A percentile compares a stretch with the other conserved stretches of the same genome.
Evolutionary conservation across 2,113 vertebrate genomes (phyloP).

Genomic region (Salvelinus fontinalis): DNA sequence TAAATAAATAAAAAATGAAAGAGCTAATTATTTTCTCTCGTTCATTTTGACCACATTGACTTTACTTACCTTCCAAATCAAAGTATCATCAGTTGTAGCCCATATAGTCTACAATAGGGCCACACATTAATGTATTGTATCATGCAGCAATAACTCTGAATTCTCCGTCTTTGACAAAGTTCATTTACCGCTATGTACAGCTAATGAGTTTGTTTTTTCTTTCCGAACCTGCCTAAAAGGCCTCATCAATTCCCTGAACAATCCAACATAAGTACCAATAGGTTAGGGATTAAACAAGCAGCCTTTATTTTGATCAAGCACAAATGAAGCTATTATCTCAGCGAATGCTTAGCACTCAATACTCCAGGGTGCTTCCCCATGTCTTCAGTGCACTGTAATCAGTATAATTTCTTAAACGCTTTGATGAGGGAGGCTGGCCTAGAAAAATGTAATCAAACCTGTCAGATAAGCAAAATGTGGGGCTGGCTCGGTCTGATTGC

Average conservation of each 20-base stretch:
- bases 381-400: conserved; percentile 63
- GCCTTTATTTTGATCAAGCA: conserved; percentile 61
- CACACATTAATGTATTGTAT: neutral
- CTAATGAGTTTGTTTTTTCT: neutral
- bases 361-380: conserved; percentile 55
- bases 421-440: conserved; percentile 66
- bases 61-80: neutral
- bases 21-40: neutral
- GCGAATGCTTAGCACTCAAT: conserved; percentile 59
- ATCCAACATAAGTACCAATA: neutral
- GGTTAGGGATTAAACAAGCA: neutral
- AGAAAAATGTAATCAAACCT: conserved; percentile 51
- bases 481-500: conserved; percentile 4
- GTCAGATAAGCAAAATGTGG: conserved; percentile 44
- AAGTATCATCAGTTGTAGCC: neutral
- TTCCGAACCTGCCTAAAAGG: neutral
- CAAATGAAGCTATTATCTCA: conserved; percentile 68
- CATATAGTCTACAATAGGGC: neutral
- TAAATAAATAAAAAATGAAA: neutral
- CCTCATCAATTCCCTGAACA: conserved; percentile 23
- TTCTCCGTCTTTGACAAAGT: neutral
- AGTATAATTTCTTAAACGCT: conserved; percentile 70
- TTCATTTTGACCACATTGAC: neutral
- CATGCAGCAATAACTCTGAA: neutral
- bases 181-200: conserved; percentile 1